A percentile compares a stretch with the other conserved stretches of the same genome.
Conservation (phyloP, 1,140 invertebrate genomes). For the Pachypsylla venusta region DNA sequence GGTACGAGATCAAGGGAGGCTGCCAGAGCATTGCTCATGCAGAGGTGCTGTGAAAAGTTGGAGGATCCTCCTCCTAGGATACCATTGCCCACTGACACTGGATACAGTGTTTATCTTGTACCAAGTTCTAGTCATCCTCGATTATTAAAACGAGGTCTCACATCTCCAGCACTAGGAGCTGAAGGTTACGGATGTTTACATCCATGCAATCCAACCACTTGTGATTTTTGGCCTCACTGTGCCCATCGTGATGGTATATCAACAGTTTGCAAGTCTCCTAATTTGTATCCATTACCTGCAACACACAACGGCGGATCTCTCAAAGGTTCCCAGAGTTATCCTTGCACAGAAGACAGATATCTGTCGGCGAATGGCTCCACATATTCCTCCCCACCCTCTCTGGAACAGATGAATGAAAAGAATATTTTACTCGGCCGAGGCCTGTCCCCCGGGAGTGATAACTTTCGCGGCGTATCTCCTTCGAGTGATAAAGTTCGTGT, state of each 20-base stretch:
- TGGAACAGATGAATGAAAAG: neutral
- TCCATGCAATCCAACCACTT: conserved; percentile 36
- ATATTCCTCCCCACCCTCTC: neutral
- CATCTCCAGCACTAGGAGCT: conserved; percentile 30
- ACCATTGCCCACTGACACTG: conserved; percentile 26
- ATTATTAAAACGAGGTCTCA: conserved; percentile 34
- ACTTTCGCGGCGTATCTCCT: neutral
- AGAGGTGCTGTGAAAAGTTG: conserved; percentile 31
- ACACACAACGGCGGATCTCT: conserved; percentile 9
- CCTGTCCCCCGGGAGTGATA: neutral
- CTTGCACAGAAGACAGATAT: neutral
- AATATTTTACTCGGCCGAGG: neutral
- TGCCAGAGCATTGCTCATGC: conserved; percentile 33
- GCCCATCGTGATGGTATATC: conserved; percentile 32
- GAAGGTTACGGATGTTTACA: conserved; percentile 19
- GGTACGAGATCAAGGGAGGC: conserved; percentile 36
- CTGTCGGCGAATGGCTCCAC: neutral
- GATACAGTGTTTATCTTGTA: conserved; percentile 11
- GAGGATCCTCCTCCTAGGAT: conserved; percentile 29
- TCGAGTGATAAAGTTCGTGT: neutral
- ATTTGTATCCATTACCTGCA: conserved; percentile 27
- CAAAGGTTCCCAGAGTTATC: neutral
- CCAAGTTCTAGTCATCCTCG: conserved; percentile 21
- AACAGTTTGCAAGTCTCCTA: conserved; percentile 25
- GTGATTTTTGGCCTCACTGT: conserved; percentile 42